Evolutionary conservation across 2,113 vertebrate genomes (phyloP).

Genomic region (Eulemur macaco): DNA sequence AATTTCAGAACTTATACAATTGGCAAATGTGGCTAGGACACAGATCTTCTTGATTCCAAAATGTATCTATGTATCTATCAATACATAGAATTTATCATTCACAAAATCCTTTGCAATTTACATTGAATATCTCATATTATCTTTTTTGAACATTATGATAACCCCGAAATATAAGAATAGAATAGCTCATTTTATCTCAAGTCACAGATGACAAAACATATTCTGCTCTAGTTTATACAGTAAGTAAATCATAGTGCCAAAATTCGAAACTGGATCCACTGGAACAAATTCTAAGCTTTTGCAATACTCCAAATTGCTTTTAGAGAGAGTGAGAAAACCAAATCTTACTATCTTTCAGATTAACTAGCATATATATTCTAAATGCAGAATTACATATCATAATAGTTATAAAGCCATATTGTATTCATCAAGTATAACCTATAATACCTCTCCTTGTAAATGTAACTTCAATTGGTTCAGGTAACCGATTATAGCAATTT

Average conservation of each 20-base stretch:
- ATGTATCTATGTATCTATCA: too few relatives aligned
- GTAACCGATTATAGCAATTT: neutral
- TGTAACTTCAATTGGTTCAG: neutral
- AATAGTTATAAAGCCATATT: neutral
- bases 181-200: slow-evolving; percentile 27
- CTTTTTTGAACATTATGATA: neutral
- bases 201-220: neutral
- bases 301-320: neutral
- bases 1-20: too few relatives aligned
- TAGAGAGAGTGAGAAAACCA: neutral
- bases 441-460: neutral
- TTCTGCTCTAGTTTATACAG: neutral
- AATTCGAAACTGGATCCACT: neutral
- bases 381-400: neutral
- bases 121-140: neutral
- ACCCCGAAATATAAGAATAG: neutral
- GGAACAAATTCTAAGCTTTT: neutral
- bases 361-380: neutral
- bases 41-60: too few relatives aligned
- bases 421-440: neutral
- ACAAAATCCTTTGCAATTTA: neutral
- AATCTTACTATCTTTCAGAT: neutral
- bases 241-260: neutral
- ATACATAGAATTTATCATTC: neutral
- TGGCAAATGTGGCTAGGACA: too few relatives aligned